Conservation (phyloP, 2,888 invertebrate genomes). For the Macrosoma leucophasiata region DNA sequence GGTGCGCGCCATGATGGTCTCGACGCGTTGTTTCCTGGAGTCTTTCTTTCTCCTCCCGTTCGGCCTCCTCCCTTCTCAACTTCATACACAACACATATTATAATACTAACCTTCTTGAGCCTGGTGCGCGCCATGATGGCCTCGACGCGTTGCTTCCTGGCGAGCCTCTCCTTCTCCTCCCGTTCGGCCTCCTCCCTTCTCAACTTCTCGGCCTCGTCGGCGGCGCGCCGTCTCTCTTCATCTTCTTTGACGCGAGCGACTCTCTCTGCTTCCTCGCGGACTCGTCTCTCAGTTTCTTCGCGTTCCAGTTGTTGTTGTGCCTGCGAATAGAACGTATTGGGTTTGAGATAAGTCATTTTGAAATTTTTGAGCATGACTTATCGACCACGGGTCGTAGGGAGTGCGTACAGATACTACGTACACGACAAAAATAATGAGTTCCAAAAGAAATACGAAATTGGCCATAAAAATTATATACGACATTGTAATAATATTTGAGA, state of each 20-base stretch:
- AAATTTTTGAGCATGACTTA: no score
- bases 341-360: neutral
- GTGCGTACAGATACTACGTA: no score
- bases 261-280: slow-evolving; percentile 81
- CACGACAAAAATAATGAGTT: no score
- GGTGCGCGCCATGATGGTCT: slow-evolving; percentile 93
- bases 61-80: slow-evolving; percentile 87
- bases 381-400: no score
- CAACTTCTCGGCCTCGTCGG: slow-evolving; percentile 89
- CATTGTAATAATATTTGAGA: no score
- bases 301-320: slow-evolving; percentile 71
- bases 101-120: slow-evolving; percentile 43
- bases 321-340: slow-evolving; percentile 43
- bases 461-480: no score
- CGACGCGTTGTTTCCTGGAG: slow-evolving; percentile 91
- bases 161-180: slow-evolving; percentile 92
- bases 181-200: slow-evolving; percentile 90
- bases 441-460: no score
- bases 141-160: slow-evolving; percentile 90
- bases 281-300: slow-evolving; percentile 84
- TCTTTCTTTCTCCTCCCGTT: slow-evolving; percentile 92
- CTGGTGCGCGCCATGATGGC: slow-evolving; percentile 92
- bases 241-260: slow-evolving; percentile 78
- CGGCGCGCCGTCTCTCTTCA: slow-evolving; percentile 85
- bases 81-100: slow-evolving; percentile 44